Evolutionary conservation across 1,140 invertebrate genomes (phyloP), one percentile per base, ranked within the genome.

Genomic region (Bacillus rossius): DNA sequence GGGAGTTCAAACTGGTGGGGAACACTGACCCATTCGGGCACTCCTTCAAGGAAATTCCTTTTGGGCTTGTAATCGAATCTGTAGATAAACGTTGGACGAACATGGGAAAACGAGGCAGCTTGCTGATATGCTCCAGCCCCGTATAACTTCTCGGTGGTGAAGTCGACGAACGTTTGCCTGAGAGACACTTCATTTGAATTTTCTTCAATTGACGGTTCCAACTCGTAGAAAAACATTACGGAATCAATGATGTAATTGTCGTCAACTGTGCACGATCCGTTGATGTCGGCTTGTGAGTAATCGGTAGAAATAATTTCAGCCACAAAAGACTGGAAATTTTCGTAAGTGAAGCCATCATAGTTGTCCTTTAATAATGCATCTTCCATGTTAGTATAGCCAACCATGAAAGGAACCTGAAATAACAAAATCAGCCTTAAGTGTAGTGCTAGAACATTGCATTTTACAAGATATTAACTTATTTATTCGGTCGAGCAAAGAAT

Each of bases 1-100:
- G 88, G 84, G 42, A 89, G 74, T 66, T 91, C 89, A 62, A 84
- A 88, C 70, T 88, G 83, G 65, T 90, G 88, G 1, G 87, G 86
- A 0, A 89, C 87, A 40, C 81, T 81, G 0, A 87, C 80, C 87
- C 87, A 90, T 16, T 81, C 77, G 1, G 88, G 85, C 19, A 89
- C 77, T 34, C 29, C 29, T 7, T 34, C 29, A 34, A 7, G 10
- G 10, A 34, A 34, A 34, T 34, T 34, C 29, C 29, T 34, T 60
- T 81, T 80, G 0, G 87, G 81, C 51, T 87, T 84, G 61, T 86
- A 82, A 65, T 89, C 87, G 66, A 90, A 91, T 59, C 88, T 77
- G 64, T 89, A 89, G 3, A 86, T 75, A 65, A 80, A 89, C 8
- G 84, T 79, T 1, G 73, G 70, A 40, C 79, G 73, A 53, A 34